Evolutionary conservation across 2,888 invertebrate species (phyloP).

Genomic region (Dorcus hopei): DNA sequence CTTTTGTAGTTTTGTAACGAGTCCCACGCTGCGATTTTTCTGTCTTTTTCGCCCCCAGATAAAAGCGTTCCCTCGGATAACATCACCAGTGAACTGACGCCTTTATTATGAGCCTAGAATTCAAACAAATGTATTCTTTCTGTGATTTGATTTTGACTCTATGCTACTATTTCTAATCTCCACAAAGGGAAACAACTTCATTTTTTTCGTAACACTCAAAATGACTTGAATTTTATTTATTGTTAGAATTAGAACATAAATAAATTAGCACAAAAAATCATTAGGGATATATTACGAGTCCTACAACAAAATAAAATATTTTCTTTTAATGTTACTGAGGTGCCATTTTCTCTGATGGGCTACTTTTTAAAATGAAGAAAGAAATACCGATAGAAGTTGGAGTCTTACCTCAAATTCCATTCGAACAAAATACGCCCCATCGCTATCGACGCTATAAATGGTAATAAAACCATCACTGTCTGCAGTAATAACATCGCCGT

Average conservation of each 20-base stretch:
- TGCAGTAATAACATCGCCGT: constrained; percentile 89
- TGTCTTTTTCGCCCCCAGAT: constrained; percentile 86
- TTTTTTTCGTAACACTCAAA: no score
- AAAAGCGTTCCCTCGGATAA: constrained; percentile 85
- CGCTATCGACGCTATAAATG: constrained; percentile 84
- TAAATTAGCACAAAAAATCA: no score
- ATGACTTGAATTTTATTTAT: no score
- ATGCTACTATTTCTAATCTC: no score
- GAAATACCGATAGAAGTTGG: no score
- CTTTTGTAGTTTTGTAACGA: constrained; percentile 85
- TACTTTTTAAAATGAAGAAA: no score
- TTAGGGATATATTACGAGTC: no score
- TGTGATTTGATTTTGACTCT: background rate
- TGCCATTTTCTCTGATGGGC: no score
- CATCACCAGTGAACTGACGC: constrained; percentile 83
- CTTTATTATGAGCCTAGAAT: constrained; percentile 74
- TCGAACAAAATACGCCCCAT: constrained; percentile 83
- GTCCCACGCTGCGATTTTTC: constrained; percentile 91
- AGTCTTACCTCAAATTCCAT: constrained; percentile 75
- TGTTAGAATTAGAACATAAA: no score
- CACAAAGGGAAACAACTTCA: no score
- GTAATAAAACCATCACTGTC: constrained; percentile 91
- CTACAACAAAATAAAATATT: no score
- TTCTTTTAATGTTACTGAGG: no score
- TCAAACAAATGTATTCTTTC: background rate